Evolutionary conservation across 2,113 vertebrate genomes (phyloP).

Genomic region (Cnemophilus loriae): DNA sequence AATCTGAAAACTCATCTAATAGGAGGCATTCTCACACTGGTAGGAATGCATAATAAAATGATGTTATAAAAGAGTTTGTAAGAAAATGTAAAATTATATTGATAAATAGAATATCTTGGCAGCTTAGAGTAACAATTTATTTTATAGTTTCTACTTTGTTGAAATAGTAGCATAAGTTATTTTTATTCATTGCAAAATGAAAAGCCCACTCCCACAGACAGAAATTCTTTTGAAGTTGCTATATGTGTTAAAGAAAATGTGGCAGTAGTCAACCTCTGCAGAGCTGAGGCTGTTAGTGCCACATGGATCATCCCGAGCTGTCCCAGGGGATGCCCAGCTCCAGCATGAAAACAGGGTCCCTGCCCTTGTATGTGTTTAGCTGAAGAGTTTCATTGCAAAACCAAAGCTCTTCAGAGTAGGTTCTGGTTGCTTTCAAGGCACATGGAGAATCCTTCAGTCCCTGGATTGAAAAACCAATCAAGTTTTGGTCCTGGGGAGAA

Average conservation of each 20-base stretch:
- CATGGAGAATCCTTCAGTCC: background rate
- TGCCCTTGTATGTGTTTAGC: background rate
- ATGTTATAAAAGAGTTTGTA: background rate
- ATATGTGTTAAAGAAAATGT: accelerated
- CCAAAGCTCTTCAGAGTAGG: background rate
- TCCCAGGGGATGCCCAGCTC: background rate
- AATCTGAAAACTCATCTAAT: background rate
- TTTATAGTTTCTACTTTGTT: background rate
- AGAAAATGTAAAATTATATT: background rate
- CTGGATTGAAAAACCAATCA: no score
- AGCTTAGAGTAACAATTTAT: background rate
- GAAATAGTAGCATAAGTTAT: background rate
- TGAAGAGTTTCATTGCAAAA: background rate
- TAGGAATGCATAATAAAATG: background rate
- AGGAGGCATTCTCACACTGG: background rate
- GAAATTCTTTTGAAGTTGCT: background rate
- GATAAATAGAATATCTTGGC: background rate
- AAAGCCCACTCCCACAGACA: background rate
- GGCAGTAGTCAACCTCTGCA: background rate
- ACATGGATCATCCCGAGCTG: background rate
- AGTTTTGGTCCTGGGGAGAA: background rate
- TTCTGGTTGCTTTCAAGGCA: background rate
- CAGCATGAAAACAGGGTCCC: background rate
- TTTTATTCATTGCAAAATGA: background rate
- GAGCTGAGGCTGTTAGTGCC: background rate